phyloP scores from a whole-genome alignment of 2,797 vertebrate genomes.

The Pantherophis vulpinus region DNA sequence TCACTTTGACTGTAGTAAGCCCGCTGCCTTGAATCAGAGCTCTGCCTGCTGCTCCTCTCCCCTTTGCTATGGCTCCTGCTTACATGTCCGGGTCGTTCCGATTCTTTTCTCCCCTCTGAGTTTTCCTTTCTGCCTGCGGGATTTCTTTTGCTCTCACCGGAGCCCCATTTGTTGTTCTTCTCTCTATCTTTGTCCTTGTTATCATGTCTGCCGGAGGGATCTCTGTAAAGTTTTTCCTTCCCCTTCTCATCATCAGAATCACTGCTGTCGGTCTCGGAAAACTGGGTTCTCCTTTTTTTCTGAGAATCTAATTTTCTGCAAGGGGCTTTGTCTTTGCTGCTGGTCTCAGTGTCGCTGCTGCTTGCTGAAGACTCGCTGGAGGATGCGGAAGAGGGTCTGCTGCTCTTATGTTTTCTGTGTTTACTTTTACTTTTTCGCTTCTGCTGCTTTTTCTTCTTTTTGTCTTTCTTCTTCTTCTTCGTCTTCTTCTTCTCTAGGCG shows the following conservation, averaged over 20 bases:
- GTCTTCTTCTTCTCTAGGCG: slow-evolving; percentile 87
- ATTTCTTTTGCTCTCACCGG: slow-evolving; percentile 62
- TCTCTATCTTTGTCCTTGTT: slow-evolving; percentile 66
- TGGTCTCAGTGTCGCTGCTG: slow-evolving; percentile 70
- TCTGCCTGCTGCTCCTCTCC: slow-evolving; percentile 65
- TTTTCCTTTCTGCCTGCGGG: slow-evolving; percentile 54
- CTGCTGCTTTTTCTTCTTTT: slow-evolving; percentile 76
- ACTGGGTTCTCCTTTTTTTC: slow-evolving; percentile 75
- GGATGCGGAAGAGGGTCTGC: slow-evolving; percentile 69
- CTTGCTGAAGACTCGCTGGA: slow-evolving; percentile 72
- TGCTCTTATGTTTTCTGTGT: slow-evolving; percentile 74
- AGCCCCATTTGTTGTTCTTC: slow-evolving; percentile 70
- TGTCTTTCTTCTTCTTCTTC: slow-evolving; percentile 80
- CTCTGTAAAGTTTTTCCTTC: slow-evolving; percentile 68
- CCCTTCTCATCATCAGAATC: slow-evolving; percentile 73
- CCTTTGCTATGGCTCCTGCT: slow-evolving; percentile 60
- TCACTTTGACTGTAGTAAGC: slow-evolving; percentile 53
- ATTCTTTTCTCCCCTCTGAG: slow-evolving; percentile 58
- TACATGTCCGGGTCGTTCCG: slow-evolving; percentile 52
- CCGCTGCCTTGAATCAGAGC: slow-evolving; percentile 62
- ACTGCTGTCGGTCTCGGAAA: slow-evolving; percentile 73
- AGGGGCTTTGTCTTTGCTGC: slow-evolving; percentile 73
- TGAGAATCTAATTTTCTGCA: slow-evolving; percentile 79
- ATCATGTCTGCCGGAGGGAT: slow-evolving; percentile 67
- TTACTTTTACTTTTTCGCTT: slow-evolving; percentile 81